Evolutionary conservation across 2,113 vertebrate species (phyloP).

Genomic region (Danio rerio): DNA sequence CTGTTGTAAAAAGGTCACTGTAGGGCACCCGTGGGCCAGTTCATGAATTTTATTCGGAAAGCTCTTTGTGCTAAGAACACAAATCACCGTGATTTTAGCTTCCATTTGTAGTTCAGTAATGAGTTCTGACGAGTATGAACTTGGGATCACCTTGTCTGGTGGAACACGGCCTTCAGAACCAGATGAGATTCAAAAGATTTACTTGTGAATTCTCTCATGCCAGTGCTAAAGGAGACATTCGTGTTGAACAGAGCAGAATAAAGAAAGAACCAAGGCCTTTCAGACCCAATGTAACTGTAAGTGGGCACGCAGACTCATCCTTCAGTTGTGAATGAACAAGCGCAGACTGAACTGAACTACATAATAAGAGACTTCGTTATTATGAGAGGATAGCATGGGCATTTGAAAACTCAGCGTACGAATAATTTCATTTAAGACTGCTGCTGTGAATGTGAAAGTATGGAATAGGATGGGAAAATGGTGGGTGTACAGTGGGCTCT

Average conservation of each 20-base stretch:
- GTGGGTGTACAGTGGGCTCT: no score
- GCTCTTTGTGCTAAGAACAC: not conserved
- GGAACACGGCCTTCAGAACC: not conserved
- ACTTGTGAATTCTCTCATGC: not conserved
- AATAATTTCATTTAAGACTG: no score
- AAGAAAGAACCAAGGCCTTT: not conserved
- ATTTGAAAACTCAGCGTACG: no score
- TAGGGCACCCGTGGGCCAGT: not conserved
- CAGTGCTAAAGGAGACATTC: not conserved
- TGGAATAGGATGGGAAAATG: no score
- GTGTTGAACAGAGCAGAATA: not conserved
- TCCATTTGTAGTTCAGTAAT: not conserved
- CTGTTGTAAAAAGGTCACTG: not conserved
- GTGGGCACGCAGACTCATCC: not conserved
- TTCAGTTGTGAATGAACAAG: not conserved
- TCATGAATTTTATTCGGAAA: conserved; percentile 34
- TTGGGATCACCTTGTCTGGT: conserved; percentile 3
- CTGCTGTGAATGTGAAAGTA: no score
- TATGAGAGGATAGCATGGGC: not conserved
- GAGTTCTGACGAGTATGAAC: not conserved
- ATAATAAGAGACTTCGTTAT: not conserved
- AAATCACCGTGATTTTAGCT: not conserved
- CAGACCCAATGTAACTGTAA: not conserved
- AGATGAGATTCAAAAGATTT: not conserved
- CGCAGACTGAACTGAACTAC: not conserved